A percentile compares a stretch with the other conserved stretches of the same genome.
These are phyloP conservation scores for Thecocarcelia acutangulata DNA, from an alignment of 2,888 invertebrate genomes.

Conservation along the genomic window DNA sequence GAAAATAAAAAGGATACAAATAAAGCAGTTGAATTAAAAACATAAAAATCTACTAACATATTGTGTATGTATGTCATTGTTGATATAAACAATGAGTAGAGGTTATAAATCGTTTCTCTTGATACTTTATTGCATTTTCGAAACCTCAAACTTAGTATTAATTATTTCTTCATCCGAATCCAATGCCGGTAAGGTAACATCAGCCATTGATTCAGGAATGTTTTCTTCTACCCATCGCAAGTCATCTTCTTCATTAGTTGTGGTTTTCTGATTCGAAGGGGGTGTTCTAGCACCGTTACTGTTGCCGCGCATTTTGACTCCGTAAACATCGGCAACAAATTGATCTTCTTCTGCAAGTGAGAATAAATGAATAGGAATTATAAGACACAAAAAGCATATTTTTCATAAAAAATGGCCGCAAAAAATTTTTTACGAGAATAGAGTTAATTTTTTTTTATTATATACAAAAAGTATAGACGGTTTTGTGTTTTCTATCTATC, in stretches of 20 bases:
- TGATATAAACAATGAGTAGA: conserved; percentile 22
- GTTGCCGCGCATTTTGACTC: conserved; percentile 87
- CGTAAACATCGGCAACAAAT: conserved; percentile 93
- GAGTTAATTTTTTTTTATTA: too few relatives aligned
- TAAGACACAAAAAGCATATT: not conserved
- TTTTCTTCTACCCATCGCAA: conserved; percentile 97
- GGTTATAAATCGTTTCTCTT: not conserved
- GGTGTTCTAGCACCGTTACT: conserved; percentile 81
- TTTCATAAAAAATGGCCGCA: too few relatives aligned
- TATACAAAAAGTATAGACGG: too few relatives aligned
- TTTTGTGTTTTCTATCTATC: too few relatives aligned
- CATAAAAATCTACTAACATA: conserved; percentile 15
- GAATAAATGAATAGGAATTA: conserved; percentile 12
- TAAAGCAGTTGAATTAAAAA: conserved; percentile 7
- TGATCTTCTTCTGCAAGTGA: conserved; percentile 88
- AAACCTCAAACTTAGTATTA: conserved; percentile 92
- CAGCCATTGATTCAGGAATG: conserved; percentile 89
- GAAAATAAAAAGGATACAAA: not conserved
- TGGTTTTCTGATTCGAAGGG: conserved; percentile 76
- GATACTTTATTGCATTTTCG: conserved; percentile 89
- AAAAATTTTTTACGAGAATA: too few relatives aligned
- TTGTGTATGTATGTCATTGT: conserved; percentile 31
- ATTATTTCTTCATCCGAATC: conserved; percentile 92
- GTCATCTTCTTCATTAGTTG: conserved; percentile 87
- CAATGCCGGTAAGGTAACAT: conserved; percentile 86